Percentiles rank a stretch among this genome's conserved stretches.
These are phyloP conservation scores for Notarius quadriscutis DNA, from an alignment of 2,113 vertebrate species.

Conservation along the genomic window DNA sequence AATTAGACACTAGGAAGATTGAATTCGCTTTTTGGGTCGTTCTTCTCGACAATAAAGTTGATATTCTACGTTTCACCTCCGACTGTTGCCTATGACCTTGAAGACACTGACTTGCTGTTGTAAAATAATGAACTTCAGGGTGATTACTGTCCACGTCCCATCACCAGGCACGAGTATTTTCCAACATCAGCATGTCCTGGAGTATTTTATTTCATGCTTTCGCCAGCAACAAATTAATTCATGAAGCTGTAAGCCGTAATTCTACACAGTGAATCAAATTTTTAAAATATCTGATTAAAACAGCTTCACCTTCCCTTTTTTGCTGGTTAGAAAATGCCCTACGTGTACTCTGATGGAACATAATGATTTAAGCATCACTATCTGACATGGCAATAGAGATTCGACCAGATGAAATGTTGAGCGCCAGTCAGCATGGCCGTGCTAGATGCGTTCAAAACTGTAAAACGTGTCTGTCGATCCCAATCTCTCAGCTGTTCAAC, in stretches of 20 bases:
- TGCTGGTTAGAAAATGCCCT: not conserved
- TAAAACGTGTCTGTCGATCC: constrained; percentile 8
- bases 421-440: not conserved
- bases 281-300: not conserved
- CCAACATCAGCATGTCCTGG: not conserved
- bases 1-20: no score
- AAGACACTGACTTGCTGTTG: not conserved
- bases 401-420: not conserved
- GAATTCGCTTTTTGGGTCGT: no score
- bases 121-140: not conserved
- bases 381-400: not conserved
- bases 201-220: not conserved
- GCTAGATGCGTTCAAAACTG: not conserved
- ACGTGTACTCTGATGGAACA: not conserved
- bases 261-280: not conserved
- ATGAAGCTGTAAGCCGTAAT: not conserved
- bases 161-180: not conserved
- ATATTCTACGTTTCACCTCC: no score
- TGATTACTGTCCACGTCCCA: not conserved
- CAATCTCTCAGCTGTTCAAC: not conserved
- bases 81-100: no score
- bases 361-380: not conserved
- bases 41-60: no score
- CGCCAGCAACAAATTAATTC: not conserved
- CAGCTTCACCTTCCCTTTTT: not conserved